Evolutionary conservation across 2,797 vertebrate species (phyloP).

Genomic region (Spheniscus humboldti): DNA sequence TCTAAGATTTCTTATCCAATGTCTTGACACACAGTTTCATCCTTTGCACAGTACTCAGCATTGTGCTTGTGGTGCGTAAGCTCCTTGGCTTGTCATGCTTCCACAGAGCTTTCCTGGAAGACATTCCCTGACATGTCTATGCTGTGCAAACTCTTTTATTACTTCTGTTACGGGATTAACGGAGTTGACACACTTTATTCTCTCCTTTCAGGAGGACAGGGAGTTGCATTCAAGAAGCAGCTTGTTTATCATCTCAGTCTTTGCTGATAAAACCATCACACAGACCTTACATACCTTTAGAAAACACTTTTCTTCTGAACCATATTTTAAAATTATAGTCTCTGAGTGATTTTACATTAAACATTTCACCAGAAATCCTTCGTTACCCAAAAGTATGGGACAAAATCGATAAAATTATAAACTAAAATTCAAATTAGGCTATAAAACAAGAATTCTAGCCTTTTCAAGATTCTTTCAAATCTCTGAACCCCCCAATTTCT

Average conservation of each 20-base stretch:
- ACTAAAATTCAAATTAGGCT: neutral
- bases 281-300: neutral
- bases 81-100: neutral
- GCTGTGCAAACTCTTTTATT: neutral
- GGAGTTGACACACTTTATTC: neutral
- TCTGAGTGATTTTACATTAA: neutral
- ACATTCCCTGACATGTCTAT: neutral
- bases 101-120: neutral
- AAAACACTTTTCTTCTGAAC: neutral
- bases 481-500: neutral
- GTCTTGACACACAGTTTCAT: neutral
- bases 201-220: neutral
- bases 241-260: neutral
- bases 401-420: neutral
- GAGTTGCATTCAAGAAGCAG: slow-evolving; percentile 28
- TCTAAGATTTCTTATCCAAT: neutral
- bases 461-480: neutral
- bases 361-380: neutral
- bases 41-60: neutral
- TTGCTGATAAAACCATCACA: neutral
- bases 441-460: neutral
- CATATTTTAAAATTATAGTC: neutral
- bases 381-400: neutral
- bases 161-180: neutral
- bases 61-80: neutral